Percentiles rank a stretch among this genome's conserved stretches.
phyloP scores from a whole-genome alignment of 2,113 vertebrate species.

The Protobothrops mucrosquamatus region DNA sequence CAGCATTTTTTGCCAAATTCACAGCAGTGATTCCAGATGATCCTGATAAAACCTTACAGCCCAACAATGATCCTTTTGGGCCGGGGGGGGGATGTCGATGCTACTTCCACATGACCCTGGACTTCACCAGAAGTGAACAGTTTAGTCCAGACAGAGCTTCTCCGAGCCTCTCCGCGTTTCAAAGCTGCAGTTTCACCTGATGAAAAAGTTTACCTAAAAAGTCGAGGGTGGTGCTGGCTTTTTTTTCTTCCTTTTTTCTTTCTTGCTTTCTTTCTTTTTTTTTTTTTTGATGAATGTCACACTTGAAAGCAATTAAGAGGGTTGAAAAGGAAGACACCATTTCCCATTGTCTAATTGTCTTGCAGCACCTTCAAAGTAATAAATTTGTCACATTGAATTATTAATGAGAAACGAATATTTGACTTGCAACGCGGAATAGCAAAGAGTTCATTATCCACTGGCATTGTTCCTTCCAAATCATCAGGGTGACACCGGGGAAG shows the following conservation, averaged over 20 bases:
- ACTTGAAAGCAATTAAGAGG: conserved; percentile 77
- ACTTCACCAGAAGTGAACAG: conserved; percentile 12
- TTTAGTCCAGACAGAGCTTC: conserved; percentile 39
- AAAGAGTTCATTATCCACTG: conserved; percentile 73
- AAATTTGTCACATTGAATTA: conserved; percentile 82
- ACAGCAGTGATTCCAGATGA: neutral
- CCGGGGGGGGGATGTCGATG: neutral
- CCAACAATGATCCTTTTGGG: neutral
- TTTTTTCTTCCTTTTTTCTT: neutral
- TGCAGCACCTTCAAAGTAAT: conserved; percentile 76
- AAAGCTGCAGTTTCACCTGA: conserved; percentile 28
- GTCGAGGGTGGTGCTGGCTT: conserved; percentile 47
- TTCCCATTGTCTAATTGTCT: conserved; percentile 80
- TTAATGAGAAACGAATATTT: conserved; percentile 79
- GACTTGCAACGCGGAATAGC: conserved; percentile 74
- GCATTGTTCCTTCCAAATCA: conserved; percentile 67
- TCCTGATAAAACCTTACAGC: neutral
- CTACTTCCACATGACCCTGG: neutral
- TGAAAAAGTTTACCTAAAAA: conserved; percentile 73
- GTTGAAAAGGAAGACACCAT: conserved; percentile 73
- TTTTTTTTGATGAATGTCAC: conserved; percentile 76
- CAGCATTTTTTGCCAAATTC: neutral
- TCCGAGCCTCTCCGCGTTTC: conserved; percentile 8
- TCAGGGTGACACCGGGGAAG: conserved; percentile 46
- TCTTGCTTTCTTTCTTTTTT: too few relatives aligned